Conservation (phyloP, 2,113 vertebrate genomes). For the Mungos mungo region DNA sequence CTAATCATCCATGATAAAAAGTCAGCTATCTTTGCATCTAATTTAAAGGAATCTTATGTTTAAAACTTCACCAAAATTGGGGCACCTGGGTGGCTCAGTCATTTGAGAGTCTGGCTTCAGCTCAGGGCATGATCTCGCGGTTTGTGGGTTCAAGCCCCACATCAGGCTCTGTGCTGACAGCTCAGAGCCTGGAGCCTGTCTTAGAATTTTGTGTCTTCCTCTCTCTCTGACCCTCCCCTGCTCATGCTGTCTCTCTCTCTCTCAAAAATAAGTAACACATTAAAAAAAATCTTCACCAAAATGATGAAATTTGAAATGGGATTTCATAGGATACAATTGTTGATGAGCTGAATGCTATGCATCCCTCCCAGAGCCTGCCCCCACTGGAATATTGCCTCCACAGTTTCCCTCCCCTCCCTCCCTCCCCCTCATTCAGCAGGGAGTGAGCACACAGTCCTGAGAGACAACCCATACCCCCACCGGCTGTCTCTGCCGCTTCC, state of each 20-base stretch:
- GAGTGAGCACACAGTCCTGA: background rate
- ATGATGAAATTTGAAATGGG: background rate
- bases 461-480: background rate
- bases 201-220: too few species aligned
- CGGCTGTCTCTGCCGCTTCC: slow-evolving; percentile 37
- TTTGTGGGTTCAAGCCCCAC: too few species aligned
- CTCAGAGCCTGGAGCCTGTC: too few species aligned
- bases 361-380: background rate
- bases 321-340: background rate
- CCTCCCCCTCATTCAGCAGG: background rate
- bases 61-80: background rate
- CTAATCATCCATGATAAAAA: background rate
- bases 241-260: too few species aligned
- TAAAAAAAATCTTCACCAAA: background rate
- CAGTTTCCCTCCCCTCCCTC: background rate
- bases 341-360: background rate
- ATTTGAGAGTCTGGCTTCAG: too few species aligned
- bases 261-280: too few species aligned
- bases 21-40: background rate
- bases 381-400: background rate
- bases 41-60: background rate
- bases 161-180: too few species aligned
- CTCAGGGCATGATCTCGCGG: too few species aligned
- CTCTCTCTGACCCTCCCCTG: too few species aligned
- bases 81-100: too few species aligned